Conservation (phyloP, 92 coral and sea anemone genomes). For the Pocillopora meandrina region DNA sequence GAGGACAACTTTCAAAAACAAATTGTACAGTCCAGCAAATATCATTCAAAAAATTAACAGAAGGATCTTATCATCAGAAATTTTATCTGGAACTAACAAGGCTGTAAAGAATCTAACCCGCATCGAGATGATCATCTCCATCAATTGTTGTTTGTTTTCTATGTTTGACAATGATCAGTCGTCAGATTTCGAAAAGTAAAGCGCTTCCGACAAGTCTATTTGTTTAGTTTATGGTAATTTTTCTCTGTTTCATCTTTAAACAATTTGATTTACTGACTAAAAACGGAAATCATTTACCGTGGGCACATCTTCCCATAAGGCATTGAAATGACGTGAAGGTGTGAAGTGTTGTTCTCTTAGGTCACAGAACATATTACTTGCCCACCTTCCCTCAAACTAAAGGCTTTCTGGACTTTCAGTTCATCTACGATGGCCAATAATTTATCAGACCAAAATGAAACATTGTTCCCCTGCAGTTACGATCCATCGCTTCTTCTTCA, state of each 20-base stretch:
- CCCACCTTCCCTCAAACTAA: no score
- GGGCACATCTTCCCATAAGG: neutral
- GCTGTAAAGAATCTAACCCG: no score
- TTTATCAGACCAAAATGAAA: neutral
- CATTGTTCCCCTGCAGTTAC: slow-evolving; percentile 18
- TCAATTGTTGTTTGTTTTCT: neutral
- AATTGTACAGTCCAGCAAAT: no score
- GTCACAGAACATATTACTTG: no score
- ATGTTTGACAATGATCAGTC: neutral
- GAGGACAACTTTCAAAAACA: no score
- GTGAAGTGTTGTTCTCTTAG: no score
- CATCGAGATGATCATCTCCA: neutral
- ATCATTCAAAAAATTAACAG: neutral
- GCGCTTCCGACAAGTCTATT: slow-evolving; percentile 32
- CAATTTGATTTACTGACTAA: slow-evolving; percentile 9
- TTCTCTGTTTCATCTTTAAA: neutral
- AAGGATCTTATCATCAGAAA: neutral
- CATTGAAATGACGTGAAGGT: neutral
- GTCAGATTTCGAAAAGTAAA: neutral
- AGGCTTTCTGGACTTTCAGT: neutral
- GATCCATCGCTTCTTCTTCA: slow-evolving; percentile 27
- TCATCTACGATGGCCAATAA: slow-evolving; percentile 9
- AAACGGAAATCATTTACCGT: neutral
- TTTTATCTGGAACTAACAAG: neutral
- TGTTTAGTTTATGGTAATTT: slow-evolving; percentile 25